These are phyloP conservation scores for Elaphurus davidianus DNA, from an alignment of 2,113 vertebrate genomes.

Conservation along the genomic window DNA sequence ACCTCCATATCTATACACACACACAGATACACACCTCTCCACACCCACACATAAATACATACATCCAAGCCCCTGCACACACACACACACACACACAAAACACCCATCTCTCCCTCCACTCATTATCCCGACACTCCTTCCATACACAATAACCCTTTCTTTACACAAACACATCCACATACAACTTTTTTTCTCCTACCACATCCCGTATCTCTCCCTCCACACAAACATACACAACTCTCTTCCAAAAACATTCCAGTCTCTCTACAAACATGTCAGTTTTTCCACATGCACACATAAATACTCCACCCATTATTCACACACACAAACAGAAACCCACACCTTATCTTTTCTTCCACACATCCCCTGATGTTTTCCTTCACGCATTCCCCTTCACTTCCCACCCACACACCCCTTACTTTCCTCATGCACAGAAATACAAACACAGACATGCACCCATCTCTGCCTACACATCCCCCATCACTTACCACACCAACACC, in stretches of 20 bases:
- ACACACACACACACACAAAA: not conserved
- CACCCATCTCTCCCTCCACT: not conserved
- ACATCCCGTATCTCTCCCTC: not conserved
- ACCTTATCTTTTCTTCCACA: not conserved
- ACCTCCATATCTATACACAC: not conserved
- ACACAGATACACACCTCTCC: not conserved
- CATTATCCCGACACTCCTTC: not conserved
- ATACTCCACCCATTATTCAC: not conserved
- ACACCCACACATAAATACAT: too few relatives aligned
- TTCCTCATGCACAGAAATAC: not conserved
- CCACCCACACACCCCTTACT: not conserved
- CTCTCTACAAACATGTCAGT: not conserved
- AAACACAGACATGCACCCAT: not conserved
- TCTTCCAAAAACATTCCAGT: not conserved
- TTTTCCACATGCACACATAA: not conserved
- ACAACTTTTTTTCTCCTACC: not conserved
- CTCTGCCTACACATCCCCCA: not conserved
- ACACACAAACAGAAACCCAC: not conserved
- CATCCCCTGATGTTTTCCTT: not conserved
- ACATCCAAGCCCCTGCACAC: too few relatives aligned
- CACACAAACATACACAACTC: not conserved
- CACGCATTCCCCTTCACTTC: not conserved
- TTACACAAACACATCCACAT: not conserved
- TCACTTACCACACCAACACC: not conserved
- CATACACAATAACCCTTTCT: not conserved